phyloP scores from a whole-genome alignment of 1,140 invertebrate species.

The Megalopta genalis region DNA sequence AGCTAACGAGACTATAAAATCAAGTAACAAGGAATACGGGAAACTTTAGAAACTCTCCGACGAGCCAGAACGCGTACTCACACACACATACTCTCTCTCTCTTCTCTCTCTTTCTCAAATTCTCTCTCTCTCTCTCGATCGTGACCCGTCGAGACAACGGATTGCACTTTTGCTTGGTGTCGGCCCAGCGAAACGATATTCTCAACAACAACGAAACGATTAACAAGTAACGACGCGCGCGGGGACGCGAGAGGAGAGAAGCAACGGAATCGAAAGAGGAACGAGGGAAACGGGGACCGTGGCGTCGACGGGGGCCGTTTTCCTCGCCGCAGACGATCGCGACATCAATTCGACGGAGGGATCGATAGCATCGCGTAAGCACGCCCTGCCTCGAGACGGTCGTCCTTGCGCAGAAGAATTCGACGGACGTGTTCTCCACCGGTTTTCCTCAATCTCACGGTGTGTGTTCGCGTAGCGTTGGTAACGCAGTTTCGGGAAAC shows the following conservation, averaged over 20 bases:
- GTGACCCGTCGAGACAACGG: constrained; percentile 28
- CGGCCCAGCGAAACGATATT: constrained; percentile 15
- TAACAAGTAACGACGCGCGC: constrained; percentile 7
- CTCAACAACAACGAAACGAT: constrained; percentile 44
- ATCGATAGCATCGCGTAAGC: background rate
- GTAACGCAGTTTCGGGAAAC: too few species aligned
- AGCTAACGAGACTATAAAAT: background rate
- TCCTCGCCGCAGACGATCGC: background rate
- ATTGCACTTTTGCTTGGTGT: constrained; percentile 22
- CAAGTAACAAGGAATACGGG: constrained; percentile 14
- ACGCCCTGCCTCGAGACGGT: background rate
- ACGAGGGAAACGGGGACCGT: background rate
- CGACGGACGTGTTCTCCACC: too few species aligned
- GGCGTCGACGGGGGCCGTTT: background rate
- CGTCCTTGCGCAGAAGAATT: too few species aligned
- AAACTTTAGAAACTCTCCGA: constrained; percentile 12
- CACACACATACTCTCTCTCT: too few species aligned
- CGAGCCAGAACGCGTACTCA: background rate
- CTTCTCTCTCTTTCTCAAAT: background rate
- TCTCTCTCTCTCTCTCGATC: background rate
- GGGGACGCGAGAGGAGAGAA: too few species aligned
- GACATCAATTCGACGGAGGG: constrained; percentile 14
- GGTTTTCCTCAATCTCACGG: too few species aligned
- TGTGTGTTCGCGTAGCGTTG: too few species aligned
- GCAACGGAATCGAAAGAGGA: too few species aligned